Base-by-base conservation (phyloP, 1,140 invertebrate genomes). In the Nasonia giraulti region DNA sequence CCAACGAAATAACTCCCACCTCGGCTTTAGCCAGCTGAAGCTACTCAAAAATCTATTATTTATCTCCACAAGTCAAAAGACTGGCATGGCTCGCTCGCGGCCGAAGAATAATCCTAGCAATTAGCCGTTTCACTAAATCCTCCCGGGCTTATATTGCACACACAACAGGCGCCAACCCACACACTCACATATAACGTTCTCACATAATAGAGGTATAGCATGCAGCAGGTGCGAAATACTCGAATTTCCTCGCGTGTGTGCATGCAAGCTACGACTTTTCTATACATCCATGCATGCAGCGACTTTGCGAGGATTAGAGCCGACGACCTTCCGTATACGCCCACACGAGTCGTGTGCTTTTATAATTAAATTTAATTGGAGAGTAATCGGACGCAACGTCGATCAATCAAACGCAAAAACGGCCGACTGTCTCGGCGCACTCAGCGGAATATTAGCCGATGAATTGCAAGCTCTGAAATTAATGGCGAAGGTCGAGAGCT, bases 81-180 rank as follows among this genome's bases (percentile, higher is more conserved):
- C 69, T 71, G 4, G 8, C n/a, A 5, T 2, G 20, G 20, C 17
- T 17, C 11, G 10, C n/a, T 17, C 69, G 23, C 69, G 23, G 17
- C 8, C 73, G 20, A 44, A 75, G 73, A 40, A 40, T 75, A 75
- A 75, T 75, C 73, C 73, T 75, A 2, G 73, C 37, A 75, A 75
- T 75, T 75, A 75, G 31, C 37, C 5, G 7, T 40, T n/a, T 75
- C 37, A 37, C 31, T 75, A 75, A 44, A 75, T 20, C 73, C 37
- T 40, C 73, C 14, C 17, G 69, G 17, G 69, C 69, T 71, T 71
- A 20, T 62, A n/a, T 62, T 20, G 4, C 17, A n/a, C 55, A 62
- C 55, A 62, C 55, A 62, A 62, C 55, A 62, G 20, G 55, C 55
- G 6, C 55, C n/a, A 62, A n/a, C 20, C 55, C 55, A n/a, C 17